Base-by-base conservation (phyloP, 2,888 invertebrate species). In the Ellobium chinense region DNA sequence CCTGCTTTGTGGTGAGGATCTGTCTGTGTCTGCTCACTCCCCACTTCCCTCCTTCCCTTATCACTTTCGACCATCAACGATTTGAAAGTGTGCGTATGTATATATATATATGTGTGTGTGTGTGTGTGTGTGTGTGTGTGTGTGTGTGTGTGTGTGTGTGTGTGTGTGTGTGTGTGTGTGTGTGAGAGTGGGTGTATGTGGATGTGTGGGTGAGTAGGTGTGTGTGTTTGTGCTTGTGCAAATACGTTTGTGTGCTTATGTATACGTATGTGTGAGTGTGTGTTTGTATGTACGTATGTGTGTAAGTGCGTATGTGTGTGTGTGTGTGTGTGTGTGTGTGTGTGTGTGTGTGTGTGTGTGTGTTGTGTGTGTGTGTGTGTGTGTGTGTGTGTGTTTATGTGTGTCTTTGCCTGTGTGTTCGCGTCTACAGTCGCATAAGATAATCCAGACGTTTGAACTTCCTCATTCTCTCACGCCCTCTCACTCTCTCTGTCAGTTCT, bases 101-200 rank as follows among this genome's bases (percentile, higher is more conserved):
- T n/a, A 37, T 37, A 39, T 54, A 14, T 12, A 29, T 7, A 27
- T 18, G 31, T 31, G 34, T 18, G 31, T 31, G 72, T 56, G 72
- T 29, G 56, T 4, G 60, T 4, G 36, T 73, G 58, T 31, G 72
- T n/a, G 36, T 36, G 21, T 68, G 68, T 21, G 68, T 37, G 68
- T 21, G 68, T 37, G 39, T 21, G 39, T 21, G 68, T n/a, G 39
- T 14, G 68, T 21, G 68, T 37, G 68, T 68, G 68, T 12, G 39
- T 9, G 68, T 37, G 68, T 21, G 39, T 37, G 68, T 37, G 68
- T 14, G 68, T 37, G 68, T 68, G 68, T 37, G 39, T 36, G 39
- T 21, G 68, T 37, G 68, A 29, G 68, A 29, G 68, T 37, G 68
- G 14, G 36, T 37, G 37, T 37, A 39, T 24, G n/a, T 4, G 24